Conservation (phyloP, 1,140 invertebrate genomes). For the Diorhabda sublineata region DNA sequence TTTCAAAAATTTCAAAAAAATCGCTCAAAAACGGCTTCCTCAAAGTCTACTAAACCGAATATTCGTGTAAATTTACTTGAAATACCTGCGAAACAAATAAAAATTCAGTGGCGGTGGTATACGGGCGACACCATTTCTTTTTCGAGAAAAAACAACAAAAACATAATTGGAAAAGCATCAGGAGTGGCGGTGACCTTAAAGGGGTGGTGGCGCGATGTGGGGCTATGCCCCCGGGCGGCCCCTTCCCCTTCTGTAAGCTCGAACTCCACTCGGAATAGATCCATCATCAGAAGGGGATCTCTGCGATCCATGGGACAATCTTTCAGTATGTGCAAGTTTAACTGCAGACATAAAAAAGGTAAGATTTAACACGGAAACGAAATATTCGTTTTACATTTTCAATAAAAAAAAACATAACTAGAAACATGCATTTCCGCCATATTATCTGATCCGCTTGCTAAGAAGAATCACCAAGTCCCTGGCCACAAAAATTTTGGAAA, state of each 20-base stretch:
- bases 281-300: slow-evolving; percentile 28
- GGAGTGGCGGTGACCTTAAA: slow-evolving; percentile 46
- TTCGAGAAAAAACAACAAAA: slow-evolving; percentile 23
- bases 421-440: too few relatives aligned
- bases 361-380: slow-evolving; percentile 27
- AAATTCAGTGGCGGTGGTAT: slow-evolving; percentile 11
- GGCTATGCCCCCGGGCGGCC: slow-evolving; percentile 44
- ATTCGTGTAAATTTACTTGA: slow-evolving; percentile 28
- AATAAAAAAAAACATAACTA: too few relatives aligned
- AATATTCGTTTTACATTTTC: too few relatives aligned
- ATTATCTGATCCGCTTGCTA: too few relatives aligned
- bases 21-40: slow-evolving; percentile 31
- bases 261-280: slow-evolving; percentile 26
- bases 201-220: slow-evolving; percentile 49
- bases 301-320: slow-evolving; percentile 46
- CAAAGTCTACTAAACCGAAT: slow-evolving; percentile 17
- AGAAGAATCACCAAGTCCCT: too few relatives aligned
- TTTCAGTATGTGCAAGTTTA: slow-evolving; percentile 47
- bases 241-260: slow-evolving; percentile 33
- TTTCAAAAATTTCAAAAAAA: not conserved
- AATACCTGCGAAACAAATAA: slow-evolving; percentile 12
- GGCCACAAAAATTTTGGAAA: too few relatives aligned
- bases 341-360: slow-evolving; percentile 47
- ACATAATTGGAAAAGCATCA: slow-evolving; percentile 40
- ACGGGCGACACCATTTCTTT: slow-evolving; percentile 10